A percentile compares a stretch with the other conserved stretches of the same genome.
Evolutionary conservation across 2,888 invertebrate species (phyloP).

Genomic region (Tetranychus piercei): DNA sequence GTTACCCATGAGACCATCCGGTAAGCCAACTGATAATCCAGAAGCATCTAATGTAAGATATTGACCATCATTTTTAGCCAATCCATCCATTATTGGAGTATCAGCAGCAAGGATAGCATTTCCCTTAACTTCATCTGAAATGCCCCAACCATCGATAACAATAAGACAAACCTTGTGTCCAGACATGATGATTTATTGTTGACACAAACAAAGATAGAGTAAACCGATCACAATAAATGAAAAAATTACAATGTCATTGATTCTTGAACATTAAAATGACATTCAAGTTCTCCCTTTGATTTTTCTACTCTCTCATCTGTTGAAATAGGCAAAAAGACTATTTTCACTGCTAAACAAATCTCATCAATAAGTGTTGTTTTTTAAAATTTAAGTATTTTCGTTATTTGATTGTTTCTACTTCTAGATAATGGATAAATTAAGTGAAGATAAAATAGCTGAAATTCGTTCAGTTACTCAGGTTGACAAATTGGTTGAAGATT

Average conservation of each 20-base stretch:
- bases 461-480: background rate
- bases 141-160: conserved; percentile 37
- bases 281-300: too few relatives aligned
- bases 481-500: conserved; percentile 3
- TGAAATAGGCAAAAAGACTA: too few relatives aligned
- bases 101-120: conserved; percentile 35
- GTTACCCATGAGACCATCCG: conserved; percentile 36
- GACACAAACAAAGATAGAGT: too few relatives aligned
- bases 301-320: too few relatives aligned
- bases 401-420: too few relatives aligned
- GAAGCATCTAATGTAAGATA: conserved; percentile 33
- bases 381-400: too few relatives aligned
- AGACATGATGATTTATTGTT: background rate
- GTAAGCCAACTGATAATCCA: conserved; percentile 35
- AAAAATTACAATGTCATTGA: too few relatives aligned
- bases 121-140: conserved; percentile 31
- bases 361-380: too few relatives aligned
- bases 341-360: too few relatives aligned
- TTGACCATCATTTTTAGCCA: conserved; percentile 31
- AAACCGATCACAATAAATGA: too few relatives aligned
- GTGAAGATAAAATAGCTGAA: background rate
- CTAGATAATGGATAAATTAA: background rate
- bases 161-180: conserved; percentile 32
- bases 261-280: too few relatives aligned
- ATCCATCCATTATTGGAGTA: conserved; percentile 34